phyloP scores from a whole-genome alignment of 2,797 vertebrate species.

The Melanotaenia nigrans region DNA sequence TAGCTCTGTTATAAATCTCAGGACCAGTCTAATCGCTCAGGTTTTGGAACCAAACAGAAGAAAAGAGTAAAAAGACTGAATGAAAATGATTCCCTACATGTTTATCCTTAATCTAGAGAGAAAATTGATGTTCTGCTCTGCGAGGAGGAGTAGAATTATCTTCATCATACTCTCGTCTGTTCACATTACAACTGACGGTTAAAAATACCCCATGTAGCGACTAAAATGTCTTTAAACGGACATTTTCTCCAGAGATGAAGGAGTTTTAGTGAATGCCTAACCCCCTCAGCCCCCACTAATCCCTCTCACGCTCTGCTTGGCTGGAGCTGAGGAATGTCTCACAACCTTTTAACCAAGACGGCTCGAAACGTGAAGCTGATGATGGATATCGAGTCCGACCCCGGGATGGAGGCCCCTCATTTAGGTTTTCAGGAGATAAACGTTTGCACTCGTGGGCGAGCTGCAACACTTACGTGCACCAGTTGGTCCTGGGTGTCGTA shows the following conservation, averaged over 20 bases:
- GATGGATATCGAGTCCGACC: too few relatives aligned
- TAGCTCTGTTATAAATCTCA: too few relatives aligned
- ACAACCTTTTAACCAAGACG: conserved; percentile 24
- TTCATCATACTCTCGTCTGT: too few relatives aligned
- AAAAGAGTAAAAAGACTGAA: background rate
- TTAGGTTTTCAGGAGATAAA: background rate
- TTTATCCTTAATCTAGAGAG: conserved; percentile 8
- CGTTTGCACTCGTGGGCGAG: conserved; percentile 89
- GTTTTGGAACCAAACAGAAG: too few relatives aligned
- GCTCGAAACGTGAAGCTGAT: background rate
- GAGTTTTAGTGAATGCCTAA: too few relatives aligned
- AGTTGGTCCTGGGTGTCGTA: conserved; percentile 96
- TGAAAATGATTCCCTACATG: background rate
- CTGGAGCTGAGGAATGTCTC: conserved; percentile 42
- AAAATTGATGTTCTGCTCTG: background rate
- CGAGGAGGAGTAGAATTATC: too few relatives aligned
- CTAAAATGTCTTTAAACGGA: too few relatives aligned
- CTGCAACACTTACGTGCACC: conserved; percentile 91
- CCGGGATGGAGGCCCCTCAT: too few relatives aligned
- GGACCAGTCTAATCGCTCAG: too few relatives aligned
- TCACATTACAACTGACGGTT: too few relatives aligned
- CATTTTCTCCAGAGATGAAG: too few relatives aligned
- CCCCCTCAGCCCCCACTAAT: conserved; percentile 13
- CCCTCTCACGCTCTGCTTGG: conserved; percentile 39
- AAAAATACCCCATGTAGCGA: too few relatives aligned